Conservation (phyloP, 2,113 vertebrate genomes). For the Ageneiosus marmoratus region DNA sequence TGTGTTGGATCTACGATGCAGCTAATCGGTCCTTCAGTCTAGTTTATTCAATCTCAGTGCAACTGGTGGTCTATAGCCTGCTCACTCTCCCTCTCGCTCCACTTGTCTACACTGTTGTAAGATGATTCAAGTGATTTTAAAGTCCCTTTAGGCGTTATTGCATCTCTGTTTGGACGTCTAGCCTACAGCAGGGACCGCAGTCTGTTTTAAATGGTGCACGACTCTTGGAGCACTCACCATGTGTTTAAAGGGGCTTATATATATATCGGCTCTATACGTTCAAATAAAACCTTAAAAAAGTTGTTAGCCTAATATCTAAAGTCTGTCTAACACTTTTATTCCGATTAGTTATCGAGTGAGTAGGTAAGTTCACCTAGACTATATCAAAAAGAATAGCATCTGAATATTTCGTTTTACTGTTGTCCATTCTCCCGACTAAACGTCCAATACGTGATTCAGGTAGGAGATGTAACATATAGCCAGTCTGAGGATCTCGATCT, state of each 20-base stretch:
- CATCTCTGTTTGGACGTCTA: conserved; percentile 11
- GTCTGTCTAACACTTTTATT: conserved; percentile 38
- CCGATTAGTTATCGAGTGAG: conserved; percentile 11
- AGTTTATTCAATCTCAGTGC: conserved; percentile 20
- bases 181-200: conserved; percentile 37
- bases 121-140: conserved; percentile 30
- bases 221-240: conserved; percentile 48
- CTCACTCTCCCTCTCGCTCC: not conserved
- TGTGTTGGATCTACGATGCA: conserved; percentile 21
- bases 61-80: conserved; percentile 15
- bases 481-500: conserved; percentile 84
- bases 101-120: conserved; percentile 8
- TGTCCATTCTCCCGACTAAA: conserved; percentile 72
- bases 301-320: conserved; percentile 31
- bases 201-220: conserved; percentile 39
- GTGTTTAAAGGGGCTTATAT: conserved; percentile 5
- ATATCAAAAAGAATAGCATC: conserved; percentile 25
- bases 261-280: conserved; percentile 9
- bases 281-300: conserved; percentile 4
- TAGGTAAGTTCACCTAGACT: not conserved
- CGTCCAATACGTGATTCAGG: conserved; percentile 85
- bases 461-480: conserved; percentile 87
- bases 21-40: not conserved
- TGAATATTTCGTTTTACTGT: not conserved
- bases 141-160: conserved; percentile 40